A percentile compares a stretch with the other conserved stretches of the same genome.
phyloP scores from a whole-genome alignment of 2,888 invertebrate species.

The Heliconius ismenius region DNA sequence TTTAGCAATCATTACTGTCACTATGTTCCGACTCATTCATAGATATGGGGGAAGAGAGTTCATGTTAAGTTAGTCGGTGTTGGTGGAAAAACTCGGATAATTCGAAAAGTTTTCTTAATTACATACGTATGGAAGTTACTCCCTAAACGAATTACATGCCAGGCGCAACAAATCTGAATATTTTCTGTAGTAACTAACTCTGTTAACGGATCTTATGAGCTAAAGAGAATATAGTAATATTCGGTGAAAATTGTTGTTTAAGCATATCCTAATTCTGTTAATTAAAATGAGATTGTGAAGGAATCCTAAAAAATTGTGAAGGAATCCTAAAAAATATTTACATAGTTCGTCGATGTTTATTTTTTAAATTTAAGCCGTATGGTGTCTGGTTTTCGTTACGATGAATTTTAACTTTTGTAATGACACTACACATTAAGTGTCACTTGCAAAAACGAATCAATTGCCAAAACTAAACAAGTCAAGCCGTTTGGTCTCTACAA shows the following conservation, averaged over 20 bases:
- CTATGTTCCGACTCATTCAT: conserved; percentile 37
- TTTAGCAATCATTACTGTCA: conserved; percentile 42
- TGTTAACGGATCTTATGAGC: background rate
- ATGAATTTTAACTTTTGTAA: too few relatives aligned
- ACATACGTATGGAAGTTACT: conserved; percentile 74
- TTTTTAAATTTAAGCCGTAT: too few relatives aligned
- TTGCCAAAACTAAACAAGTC: too few relatives aligned
- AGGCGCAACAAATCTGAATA: conserved; percentile 54
- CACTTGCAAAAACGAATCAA: too few relatives aligned
- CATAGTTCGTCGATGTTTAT: too few relatives aligned
- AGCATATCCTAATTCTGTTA: too few relatives aligned
- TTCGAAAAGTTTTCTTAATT: conserved; percentile 80
- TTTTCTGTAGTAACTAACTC: conserved; percentile 6
- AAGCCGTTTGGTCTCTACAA: too few relatives aligned
- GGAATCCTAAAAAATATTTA: too few relatives aligned
- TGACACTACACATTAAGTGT: too few relatives aligned
- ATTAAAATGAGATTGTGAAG: too few relatives aligned
- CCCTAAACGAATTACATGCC: conserved; percentile 75
- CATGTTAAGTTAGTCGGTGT: conserved; percentile 54
- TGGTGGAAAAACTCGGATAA: conserved; percentile 77
- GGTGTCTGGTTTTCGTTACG: too few relatives aligned
- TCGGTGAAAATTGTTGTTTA: background rate
- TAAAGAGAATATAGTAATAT: background rate
- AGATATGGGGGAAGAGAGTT: conserved; percentile 48
- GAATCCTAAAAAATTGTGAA: too few relatives aligned